Evolutionary conservation across 1,140 invertebrate species (phyloP).

Genomic region (Micrasema longulum): DNA sequence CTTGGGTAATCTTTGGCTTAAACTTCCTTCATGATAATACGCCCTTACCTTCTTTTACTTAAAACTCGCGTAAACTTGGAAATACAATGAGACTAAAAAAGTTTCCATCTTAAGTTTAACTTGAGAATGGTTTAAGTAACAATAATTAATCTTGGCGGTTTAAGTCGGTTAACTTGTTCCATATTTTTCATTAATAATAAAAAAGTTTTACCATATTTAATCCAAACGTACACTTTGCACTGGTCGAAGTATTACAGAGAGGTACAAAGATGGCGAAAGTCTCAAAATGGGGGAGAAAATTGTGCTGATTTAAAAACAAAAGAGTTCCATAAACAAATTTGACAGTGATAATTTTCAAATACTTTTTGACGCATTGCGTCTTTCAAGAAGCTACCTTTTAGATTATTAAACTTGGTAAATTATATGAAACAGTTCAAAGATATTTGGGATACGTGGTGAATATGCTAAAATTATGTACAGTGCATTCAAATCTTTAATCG

Average conservation of each 20-base stretch:
- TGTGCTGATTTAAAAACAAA: constrained; percentile 2
- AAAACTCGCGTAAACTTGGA: constrained; percentile 17
- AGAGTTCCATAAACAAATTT: too few species aligned
- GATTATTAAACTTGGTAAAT: too few species aligned
- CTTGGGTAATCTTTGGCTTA: constrained; percentile 32
- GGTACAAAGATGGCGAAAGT: not conserved
- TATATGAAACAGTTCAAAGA: too few species aligned
- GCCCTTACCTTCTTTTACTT: constrained; percentile 19
- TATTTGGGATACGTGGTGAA: too few species aligned
- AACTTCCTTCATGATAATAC: constrained; percentile 26
- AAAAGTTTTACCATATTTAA: constrained; percentile 20
- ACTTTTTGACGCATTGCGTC: too few species aligned
- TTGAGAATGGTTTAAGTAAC: constrained; percentile 18
- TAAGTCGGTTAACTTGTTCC: constrained; percentile 13
- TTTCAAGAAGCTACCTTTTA: too few species aligned
- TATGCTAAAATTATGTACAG: too few species aligned
- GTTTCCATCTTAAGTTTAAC: constrained; percentile 1
- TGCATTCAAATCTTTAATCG: too few species aligned
- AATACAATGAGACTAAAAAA: constrained; percentile 28
- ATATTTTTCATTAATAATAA: constrained; percentile 16
- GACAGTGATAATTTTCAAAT: too few species aligned
- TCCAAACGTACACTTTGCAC: constrained; percentile 2
- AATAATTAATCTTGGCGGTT: constrained; percentile 26
- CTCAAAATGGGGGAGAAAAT: too few species aligned
- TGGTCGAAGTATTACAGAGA: not conserved